Conservation (phyloP, 2,888 invertebrate genomes). For the Agonopterix alstromeriana region DNA sequence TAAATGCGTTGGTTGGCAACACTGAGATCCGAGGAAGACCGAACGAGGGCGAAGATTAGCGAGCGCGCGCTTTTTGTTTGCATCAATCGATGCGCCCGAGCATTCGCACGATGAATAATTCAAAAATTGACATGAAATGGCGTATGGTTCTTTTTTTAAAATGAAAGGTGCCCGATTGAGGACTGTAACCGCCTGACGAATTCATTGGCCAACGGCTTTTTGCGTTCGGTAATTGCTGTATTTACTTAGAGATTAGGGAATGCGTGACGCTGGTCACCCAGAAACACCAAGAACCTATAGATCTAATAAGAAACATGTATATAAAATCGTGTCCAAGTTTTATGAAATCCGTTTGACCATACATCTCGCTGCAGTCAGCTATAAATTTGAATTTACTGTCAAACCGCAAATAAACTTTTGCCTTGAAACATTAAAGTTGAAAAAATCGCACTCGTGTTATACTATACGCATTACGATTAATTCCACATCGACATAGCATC, state of each 20-base stretch:
- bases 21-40: slow-evolving; percentile 45
- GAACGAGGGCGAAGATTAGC: slow-evolving; percentile 74
- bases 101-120: slow-evolving; percentile 76
- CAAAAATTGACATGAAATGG: slow-evolving; percentile 78
- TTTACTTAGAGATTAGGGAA: slow-evolving; percentile 36
- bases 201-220: slow-evolving; percentile 75
- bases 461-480: not conserved
- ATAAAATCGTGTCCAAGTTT: no score
- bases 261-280: not conserved
- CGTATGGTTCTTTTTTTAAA: slow-evolving; percentile 75
- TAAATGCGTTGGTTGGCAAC: slow-evolving; percentile 65
- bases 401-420: slow-evolving; percentile 64
- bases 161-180: slow-evolving; percentile 77
- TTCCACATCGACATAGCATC: not conserved
- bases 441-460: slow-evolving; percentile 12
- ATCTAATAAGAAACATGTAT: slow-evolving; percentile 15
- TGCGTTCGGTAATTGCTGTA: slow-evolving; percentile 65
- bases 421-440: slow-evolving; percentile 27
- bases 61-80: slow-evolving; percentile 72
- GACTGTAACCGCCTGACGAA: slow-evolving; percentile 77
- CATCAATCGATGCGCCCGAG: slow-evolving; percentile 77
- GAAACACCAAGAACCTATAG: no score
- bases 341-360: not conserved
- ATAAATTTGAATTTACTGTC: slow-evolving; percentile 54
- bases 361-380: slow-evolving; percentile 20